Percentiles rank a stretch among this genome's conserved stretches.
Evolutionary conservation across 2,113 vertebrate species (phyloP).

Genomic region (Ciconia boyciana): DNA sequence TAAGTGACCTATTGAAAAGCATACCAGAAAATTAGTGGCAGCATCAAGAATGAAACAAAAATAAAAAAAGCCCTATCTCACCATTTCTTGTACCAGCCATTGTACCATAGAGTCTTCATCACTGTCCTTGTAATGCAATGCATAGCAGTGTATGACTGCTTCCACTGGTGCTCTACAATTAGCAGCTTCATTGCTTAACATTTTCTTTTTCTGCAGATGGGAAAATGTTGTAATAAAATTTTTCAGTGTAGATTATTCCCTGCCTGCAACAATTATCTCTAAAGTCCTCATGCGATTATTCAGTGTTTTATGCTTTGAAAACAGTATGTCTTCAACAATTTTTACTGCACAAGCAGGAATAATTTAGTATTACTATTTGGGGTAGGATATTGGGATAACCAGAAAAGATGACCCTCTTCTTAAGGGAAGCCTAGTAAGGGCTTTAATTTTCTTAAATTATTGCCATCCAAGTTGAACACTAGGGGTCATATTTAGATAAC

Average conservation of each 20-base stretch:
- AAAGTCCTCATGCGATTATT: neutral
- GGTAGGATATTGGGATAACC: neutral
- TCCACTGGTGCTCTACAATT: neutral
- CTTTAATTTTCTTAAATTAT: neutral
- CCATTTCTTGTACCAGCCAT: neutral
- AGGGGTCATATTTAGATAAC: slow-evolving; percentile 73
- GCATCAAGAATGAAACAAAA: neutral
- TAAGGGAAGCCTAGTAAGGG: neutral
- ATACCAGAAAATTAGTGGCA: neutral
- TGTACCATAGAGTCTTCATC: neutral
- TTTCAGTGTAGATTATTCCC: neutral
- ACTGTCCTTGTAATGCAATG: neutral
- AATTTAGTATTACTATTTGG: neutral
- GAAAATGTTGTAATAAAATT: neutral
- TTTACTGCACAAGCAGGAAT: neutral
- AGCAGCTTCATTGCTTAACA: neutral
- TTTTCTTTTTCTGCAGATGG: neutral
- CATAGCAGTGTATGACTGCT: neutral
- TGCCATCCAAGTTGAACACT: slow-evolving; percentile 59
- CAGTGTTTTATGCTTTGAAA: neutral
- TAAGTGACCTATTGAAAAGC: neutral
- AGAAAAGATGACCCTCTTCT: neutral
- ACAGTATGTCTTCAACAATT: neutral
- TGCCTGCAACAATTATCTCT: neutral
- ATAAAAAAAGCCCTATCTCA: neutral